Conservation (phyloP, 1,140 invertebrate genomes). For the Drosophila suzukii region DNA sequence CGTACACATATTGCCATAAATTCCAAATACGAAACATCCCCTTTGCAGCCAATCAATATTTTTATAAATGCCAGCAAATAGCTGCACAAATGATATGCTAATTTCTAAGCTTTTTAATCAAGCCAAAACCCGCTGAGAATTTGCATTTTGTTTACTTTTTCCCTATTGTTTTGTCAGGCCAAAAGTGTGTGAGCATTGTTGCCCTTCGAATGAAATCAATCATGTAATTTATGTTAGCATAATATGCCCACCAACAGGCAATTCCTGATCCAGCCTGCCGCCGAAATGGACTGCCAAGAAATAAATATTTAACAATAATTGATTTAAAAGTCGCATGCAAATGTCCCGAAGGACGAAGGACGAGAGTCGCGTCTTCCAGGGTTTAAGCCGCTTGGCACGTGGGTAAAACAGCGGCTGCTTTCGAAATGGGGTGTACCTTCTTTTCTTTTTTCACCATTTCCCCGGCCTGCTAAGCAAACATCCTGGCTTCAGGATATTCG, state of each 20-base stretch:
- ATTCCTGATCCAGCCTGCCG: slow-evolving; percentile 11
- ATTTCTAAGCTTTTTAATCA: slow-evolving; percentile 80
- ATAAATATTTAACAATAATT: slow-evolving; percentile 84
- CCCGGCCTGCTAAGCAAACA: slow-evolving; percentile 60
- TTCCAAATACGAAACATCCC: background rate
- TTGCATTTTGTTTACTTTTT: slow-evolving; percentile 80
- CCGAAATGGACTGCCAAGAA: slow-evolving; percentile 74
- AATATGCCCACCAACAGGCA: slow-evolving; percentile 55
- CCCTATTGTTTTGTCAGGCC: slow-evolving; percentile 51
- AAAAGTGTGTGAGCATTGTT: slow-evolving; percentile 32
- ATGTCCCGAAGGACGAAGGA: slow-evolving; percentile 40
- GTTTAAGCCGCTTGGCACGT: slow-evolving; percentile 78
- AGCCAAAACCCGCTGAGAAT: slow-evolving; percentile 59
- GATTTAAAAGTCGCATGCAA: slow-evolving; percentile 83
- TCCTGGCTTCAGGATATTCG: slow-evolving; percentile 23
- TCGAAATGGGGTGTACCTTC: slow-evolving; percentile 30
- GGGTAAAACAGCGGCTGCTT: slow-evolving; percentile 75
- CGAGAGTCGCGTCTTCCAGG: slow-evolving; percentile 16
- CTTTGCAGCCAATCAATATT: slow-evolving; percentile 50
- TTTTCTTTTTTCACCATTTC: slow-evolving; percentile 51
- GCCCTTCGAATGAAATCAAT: slow-evolving; percentile 76
- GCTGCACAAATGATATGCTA: slow-evolving; percentile 76
- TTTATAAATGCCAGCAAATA: slow-evolving; percentile 60
- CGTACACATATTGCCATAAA: background rate
- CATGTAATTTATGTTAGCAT: slow-evolving; percentile 83